A percentile compares a stretch with the other conserved stretches of the same genome.
phyloP scores from a whole-genome alignment of 2,888 invertebrate genomes.

The Trichopoda pennipes region DNA sequence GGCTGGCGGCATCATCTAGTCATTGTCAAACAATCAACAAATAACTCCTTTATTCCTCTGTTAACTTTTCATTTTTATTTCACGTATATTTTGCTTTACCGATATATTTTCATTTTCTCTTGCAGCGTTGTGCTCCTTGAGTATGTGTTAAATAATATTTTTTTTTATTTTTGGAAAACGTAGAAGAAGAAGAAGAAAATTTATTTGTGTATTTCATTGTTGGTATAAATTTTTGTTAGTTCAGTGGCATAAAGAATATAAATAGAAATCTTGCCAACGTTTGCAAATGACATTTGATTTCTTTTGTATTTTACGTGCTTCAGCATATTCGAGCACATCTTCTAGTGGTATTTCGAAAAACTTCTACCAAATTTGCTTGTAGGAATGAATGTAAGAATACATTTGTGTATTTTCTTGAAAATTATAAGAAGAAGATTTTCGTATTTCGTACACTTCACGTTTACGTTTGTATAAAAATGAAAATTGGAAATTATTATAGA shows the following conservation, averaged over 20 bases:
- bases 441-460: slow-evolving; percentile 52
- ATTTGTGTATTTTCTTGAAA: not conserved
- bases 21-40: not conserved
- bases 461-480: slow-evolving; percentile 40
- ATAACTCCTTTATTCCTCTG: slow-evolving; percentile 15
- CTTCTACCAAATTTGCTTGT: slow-evolving; percentile 16
- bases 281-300: slow-evolving; percentile 75
- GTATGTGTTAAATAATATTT: slow-evolving; percentile 57
- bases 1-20: no score
- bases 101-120: slow-evolving; percentile 48
- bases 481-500: slow-evolving; percentile 15
- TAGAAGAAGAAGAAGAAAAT: slow-evolving; percentile 39
- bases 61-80: slow-evolving; percentile 24
- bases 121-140: slow-evolving; percentile 27
- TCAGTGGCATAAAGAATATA: slow-evolving; percentile 52
- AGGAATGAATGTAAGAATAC: not conserved
- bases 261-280: slow-evolving; percentile 62
- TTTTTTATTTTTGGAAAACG: slow-evolving; percentile 2
- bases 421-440: slow-evolving; percentile 34
- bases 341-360: slow-evolving; percentile 11
- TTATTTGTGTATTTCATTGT: slow-evolving; percentile 56
- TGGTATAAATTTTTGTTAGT: slow-evolving; percentile 37
- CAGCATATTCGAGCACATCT: slow-evolving; percentile 26
- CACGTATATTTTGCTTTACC: slow-evolving; percentile 25
- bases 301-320: slow-evolving; percentile 66